These are phyloP conservation scores for Rutpela maculata DNA, from an alignment of 2,888 invertebrate genomes.

Conservation along the genomic window DNA sequence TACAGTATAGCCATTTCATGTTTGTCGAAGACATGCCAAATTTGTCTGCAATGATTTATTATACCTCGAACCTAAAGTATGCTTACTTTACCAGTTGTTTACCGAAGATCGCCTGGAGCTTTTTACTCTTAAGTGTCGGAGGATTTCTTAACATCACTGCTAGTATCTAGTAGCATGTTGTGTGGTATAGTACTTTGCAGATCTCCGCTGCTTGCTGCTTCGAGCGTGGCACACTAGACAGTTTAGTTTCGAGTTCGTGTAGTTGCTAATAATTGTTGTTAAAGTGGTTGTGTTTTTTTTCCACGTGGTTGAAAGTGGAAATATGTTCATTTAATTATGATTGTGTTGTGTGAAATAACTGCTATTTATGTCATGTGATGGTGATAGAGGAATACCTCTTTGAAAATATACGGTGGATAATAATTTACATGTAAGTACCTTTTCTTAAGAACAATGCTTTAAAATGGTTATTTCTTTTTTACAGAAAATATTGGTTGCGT, in stretches of 20 bases:
- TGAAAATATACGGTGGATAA: constrained; percentile 15
- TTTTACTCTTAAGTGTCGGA: constrained; percentile 31
- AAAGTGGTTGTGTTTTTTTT: constrained; percentile 27
- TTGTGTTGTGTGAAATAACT: constrained; percentile 22
- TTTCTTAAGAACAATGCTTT: background rate
- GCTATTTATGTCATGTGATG: constrained; percentile 15
- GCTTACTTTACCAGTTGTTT: constrained; percentile 35
- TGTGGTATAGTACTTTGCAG: constrained; percentile 35
- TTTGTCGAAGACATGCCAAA: constrained; percentile 16
- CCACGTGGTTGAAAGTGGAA: background rate
- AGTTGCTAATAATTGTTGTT: constrained; percentile 12
- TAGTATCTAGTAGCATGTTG: constrained; percentile 36
- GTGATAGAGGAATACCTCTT: constrained; percentile 12
- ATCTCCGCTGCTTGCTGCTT: constrained; percentile 2
- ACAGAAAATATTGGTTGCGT: too few species aligned
- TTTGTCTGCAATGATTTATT: constrained; percentile 28
- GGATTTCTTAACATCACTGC: constrained; percentile 25
- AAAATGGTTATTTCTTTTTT: too few species aligned
- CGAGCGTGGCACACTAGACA: constrained; percentile 17
- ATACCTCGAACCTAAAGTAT: constrained; percentile 6
- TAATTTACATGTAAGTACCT: constrained; percentile 3
- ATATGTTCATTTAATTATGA: constrained; percentile 21
- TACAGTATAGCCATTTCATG: background rate
- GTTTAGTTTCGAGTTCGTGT: constrained; percentile 18
- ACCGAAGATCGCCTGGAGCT: constrained; percentile 33